Percentiles rank a stretch among this genome's conserved stretches.
phyloP scores from a whole-genome alignment of 2,113 vertebrate species.

The Gallinago jamesoni region DNA sequence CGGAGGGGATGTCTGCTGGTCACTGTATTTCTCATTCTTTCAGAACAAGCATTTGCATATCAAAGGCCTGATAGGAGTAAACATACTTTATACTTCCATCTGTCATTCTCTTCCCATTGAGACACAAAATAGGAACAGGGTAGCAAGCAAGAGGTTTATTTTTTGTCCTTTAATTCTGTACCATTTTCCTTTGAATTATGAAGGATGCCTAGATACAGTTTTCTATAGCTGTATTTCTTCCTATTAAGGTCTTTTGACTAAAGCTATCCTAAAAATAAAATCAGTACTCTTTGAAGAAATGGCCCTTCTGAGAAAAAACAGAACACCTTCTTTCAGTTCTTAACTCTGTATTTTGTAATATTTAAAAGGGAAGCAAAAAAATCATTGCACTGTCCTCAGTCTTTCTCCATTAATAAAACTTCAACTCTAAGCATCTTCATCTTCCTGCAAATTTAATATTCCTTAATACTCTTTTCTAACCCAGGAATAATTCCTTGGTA shows the following conservation, averaged over 20 bases:
- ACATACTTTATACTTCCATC: conserved; percentile 77
- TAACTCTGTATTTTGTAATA: not conserved
- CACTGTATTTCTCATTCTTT: conserved; percentile 81
- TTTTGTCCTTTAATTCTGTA: conserved; percentile 11
- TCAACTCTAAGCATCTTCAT: not conserved
- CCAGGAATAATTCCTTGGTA: not conserved
- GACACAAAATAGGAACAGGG: not conserved
- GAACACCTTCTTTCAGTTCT: not conserved
- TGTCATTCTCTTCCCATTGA: conserved; percentile 63
- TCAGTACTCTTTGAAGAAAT: not conserved
- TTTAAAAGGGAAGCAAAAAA: not conserved
- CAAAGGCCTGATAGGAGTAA: conserved; percentile 80
- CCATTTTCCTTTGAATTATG: conserved; percentile 14
- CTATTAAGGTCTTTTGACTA: not conserved
- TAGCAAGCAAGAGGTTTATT: not conserved
- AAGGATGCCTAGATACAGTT: not conserved
- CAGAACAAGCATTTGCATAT: conserved; percentile 85
- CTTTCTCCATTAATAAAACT: not conserved
- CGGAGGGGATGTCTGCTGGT: conserved; percentile 53
- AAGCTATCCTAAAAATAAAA: not conserved
- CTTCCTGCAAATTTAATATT: not conserved
- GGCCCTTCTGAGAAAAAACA: not conserved
- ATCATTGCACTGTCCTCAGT: not conserved
- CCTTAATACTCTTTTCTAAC: not conserved
- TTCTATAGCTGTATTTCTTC: not conserved